Conservation (phyloP, 1,140 invertebrate genomes). For the Liolophura sinensis region DNA sequence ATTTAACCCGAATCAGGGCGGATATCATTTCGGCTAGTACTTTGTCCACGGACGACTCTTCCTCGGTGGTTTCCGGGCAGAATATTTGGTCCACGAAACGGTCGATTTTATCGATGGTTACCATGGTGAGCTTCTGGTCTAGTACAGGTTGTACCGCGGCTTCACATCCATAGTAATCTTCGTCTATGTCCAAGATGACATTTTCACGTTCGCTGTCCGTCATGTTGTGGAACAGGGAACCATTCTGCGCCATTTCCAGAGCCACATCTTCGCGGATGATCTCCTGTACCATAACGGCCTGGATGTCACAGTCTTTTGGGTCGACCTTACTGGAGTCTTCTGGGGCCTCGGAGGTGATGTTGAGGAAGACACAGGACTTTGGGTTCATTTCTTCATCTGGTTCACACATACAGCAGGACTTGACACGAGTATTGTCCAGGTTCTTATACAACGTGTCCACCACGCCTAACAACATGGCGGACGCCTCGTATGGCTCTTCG, state of each 20-base stretch:
- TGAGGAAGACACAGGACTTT: too few species aligned
- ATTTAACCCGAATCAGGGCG: constrained; percentile 12
- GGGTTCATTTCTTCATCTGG: too few species aligned
- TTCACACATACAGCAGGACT: too few species aligned
- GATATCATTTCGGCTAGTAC: constrained; percentile 20
- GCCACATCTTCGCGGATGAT: constrained; percentile 22
- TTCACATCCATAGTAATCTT: constrained; percentile 43
- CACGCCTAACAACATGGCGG: constrained; percentile 19
- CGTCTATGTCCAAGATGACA: constrained; percentile 42
- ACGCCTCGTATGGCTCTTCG: constrained; percentile 8
- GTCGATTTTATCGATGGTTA: constrained; percentile 18
- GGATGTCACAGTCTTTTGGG: constrained; percentile 12
- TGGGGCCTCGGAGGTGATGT: too few species aligned
- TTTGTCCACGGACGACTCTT: constrained; percentile 27
- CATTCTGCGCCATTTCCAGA: constrained; percentile 5
- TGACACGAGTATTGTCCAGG: too few species aligned
- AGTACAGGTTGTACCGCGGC: constrained; percentile 26
- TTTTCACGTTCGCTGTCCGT: constrained; percentile 15
- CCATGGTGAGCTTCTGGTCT: constrained; percentile 14
- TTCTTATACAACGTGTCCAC: background rate
- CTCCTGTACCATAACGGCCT: constrained; percentile 16
- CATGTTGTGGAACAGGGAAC: constrained; percentile 9
- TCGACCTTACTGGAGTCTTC: too few species aligned
- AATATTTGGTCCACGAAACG: constrained; percentile 21
- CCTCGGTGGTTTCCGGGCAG: constrained; percentile 23